Percentiles rank a stretch among this genome's conserved stretches.
Evolutionary conservation across 2,888 invertebrate species (phyloP).

Genomic region (Candidula unifasciata): DNA sequence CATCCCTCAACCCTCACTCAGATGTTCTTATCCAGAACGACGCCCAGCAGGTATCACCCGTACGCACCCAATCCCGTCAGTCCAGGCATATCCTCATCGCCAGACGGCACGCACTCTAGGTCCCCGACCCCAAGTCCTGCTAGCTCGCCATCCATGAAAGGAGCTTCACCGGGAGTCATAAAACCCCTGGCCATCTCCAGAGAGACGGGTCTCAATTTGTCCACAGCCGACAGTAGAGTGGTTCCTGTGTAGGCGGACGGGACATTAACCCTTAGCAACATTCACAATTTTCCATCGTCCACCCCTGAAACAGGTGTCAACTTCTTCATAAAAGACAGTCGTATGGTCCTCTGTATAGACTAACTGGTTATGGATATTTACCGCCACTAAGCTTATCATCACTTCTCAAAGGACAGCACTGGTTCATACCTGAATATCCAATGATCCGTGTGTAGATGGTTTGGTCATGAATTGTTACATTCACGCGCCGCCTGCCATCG

Average conservation of each 20-base stretch:
- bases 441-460: too few relatives aligned
- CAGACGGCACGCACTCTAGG: constrained; percentile 17
- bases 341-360: too few relatives aligned
- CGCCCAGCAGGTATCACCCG: constrained; percentile 90
- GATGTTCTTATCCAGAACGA: constrained; percentile 79
- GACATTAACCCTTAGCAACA: too few relatives aligned
- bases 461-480: too few relatives aligned
- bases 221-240: constrained; percentile 37
- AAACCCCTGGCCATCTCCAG: constrained; percentile 46
- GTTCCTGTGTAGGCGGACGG: constrained; percentile 21
- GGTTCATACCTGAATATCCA: too few relatives aligned
- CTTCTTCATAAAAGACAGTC: too few relatives aligned
- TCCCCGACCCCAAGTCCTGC: constrained; percentile 47
- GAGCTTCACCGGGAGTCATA: constrained; percentile 28
- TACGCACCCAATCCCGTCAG: constrained; percentile 80
- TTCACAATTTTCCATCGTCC: too few relatives aligned
- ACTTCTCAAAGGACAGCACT: too few relatives aligned
- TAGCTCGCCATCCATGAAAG: constrained; percentile 40
- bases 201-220: constrained; percentile 47
- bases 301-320: too few relatives aligned
- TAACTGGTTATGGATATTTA: too few relatives aligned
- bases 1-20: constrained; percentile 58
- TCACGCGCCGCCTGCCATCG: too few relatives aligned
- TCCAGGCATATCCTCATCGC: constrained; percentile 80
- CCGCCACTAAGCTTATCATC: too few relatives aligned